Base-by-base conservation (phyloP, 1,140 invertebrate genomes). In the Leptestheria dahalacensis region DNA sequence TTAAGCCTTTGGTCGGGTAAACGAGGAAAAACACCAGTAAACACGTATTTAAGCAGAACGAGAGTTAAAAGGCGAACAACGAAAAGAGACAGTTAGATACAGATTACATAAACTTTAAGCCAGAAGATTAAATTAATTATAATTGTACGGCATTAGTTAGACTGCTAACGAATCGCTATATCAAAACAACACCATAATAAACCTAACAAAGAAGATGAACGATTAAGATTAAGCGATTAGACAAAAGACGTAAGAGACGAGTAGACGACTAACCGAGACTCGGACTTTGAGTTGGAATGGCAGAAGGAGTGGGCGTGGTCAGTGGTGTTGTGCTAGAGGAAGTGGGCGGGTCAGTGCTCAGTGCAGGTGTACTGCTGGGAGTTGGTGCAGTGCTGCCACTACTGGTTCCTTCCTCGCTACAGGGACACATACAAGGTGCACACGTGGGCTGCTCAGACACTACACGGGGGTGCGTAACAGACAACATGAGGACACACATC, bases 361-460 rank as follows among this genome's bases (percentile, higher is more conserved):
- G 33, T 41, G 33, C 6, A 9, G 6, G 33, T 6, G 33, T 41
- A 15, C 6, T 41, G 33, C 6, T 6, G 6, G 33, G 33, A 9
- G 33, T 15, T 41, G 33, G 33, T 6, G 33, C 15, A 41, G 33
- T 41, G n/a, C n/a, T 26, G 50, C 50, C 50, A 15, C 2, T 23
- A 18, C 53, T 33, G 23, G 26, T 28, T 26, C 53, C 53, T 24
- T 2, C 53, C 26, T 29, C 53, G 53, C 53, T 41, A 29, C 53
- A 55, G 53, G 53, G 53, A 55, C 53, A 55, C 33, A 29, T 26
- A 29, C 53, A 55, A 24, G 53, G 53, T 20, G 53, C 24, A 21
- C 53, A 55, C 28, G 33, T 26, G 20, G 53, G 53, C 26, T 55
- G 25, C 26, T 55, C 53, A 20, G 53, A 6, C 26, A 55, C 53